Evolutionary conservation across 2,797 vertebrate genomes (phyloP).

Genomic region (Chaetodon trifasciatus): DNA sequence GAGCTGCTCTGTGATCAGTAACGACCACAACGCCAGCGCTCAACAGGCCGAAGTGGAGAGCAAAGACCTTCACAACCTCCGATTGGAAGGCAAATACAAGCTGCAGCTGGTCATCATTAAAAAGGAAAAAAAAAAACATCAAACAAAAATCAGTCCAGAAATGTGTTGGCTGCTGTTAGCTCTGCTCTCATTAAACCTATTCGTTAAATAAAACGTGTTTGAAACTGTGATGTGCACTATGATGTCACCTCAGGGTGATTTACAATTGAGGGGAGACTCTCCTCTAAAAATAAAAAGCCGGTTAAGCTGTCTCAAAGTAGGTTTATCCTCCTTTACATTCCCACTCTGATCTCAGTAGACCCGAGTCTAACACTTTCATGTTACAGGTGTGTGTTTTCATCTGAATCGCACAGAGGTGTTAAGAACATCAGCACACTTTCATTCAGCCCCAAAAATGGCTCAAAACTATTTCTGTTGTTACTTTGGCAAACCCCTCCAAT

Average conservation of each 20-base stretch:
- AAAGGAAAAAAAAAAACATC: neutral
- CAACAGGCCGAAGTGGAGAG: slow-evolving; percentile 1
- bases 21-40: slow-evolving; percentile 21
- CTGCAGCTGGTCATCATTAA: neutral
- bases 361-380: neutral
- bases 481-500: neutral
- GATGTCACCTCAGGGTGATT: neutral
- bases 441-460: neutral
- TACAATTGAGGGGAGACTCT: neutral
- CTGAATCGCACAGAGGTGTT: neutral
- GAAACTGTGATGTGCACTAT: neutral
- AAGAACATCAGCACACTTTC: neutral
- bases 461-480: neutral
- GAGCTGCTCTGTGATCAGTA: slow-evolving; percentile 54
- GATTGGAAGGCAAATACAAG: neutral
- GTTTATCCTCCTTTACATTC: neutral
- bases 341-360: neutral
- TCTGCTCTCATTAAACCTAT: neutral
- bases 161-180: neutral
- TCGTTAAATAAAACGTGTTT: neutral
- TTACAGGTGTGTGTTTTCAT: neutral
- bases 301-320: neutral
- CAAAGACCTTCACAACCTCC: neutral
- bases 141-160: neutral
- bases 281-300: neutral